Evolutionary conservation across 2,888 invertebrate genomes (phyloP).

Genomic region (Diadegma fenestrale): DNA sequence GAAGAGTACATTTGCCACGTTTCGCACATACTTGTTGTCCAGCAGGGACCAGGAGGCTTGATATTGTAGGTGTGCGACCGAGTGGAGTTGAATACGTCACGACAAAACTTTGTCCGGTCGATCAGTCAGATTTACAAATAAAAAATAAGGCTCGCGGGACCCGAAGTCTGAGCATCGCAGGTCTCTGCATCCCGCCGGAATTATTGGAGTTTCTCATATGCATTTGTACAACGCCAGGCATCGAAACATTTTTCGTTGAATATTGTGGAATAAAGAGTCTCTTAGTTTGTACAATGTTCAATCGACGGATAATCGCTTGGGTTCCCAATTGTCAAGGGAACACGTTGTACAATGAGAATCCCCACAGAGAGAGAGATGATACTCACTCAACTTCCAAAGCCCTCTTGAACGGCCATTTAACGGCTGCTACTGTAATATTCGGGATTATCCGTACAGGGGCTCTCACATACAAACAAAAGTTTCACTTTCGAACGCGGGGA

Average conservation of each 20-base stretch:
- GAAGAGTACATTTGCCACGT: conserved; percentile 35
- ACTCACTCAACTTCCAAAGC: conserved; percentile 64
- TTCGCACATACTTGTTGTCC: conserved; percentile 40
- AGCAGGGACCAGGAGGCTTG: conserved; percentile 12
- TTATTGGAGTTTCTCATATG: not conserved
- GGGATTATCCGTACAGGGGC: conserved; percentile 79
- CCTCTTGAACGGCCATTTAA: conserved; percentile 68
- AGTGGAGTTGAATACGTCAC: not conserved
- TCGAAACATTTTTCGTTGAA: conserved; percentile 3
- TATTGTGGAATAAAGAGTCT: conserved; percentile 18
- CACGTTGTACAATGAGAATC: conserved; percentile 36
- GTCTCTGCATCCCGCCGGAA: not conserved
- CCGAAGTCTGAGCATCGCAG: not conserved
- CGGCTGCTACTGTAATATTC: conserved; percentile 78
- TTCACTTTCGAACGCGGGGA: conserved; percentile 80
- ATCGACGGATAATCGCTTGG: conserved; percentile 49
- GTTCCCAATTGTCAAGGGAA: conserved; percentile 36
- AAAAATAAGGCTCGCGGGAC: not conserved
- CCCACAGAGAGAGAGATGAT: conserved; percentile 45
- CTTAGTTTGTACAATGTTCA: conserved; percentile 26
- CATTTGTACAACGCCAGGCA: not conserved
- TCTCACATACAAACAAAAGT: conserved; percentile 83
- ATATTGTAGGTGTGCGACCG: conserved; percentile 19
- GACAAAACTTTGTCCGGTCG: conserved; percentile 7
- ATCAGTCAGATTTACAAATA: not conserved